Conservation (phyloP, 2,888 invertebrate species). For the Patella depressa region DNA sequence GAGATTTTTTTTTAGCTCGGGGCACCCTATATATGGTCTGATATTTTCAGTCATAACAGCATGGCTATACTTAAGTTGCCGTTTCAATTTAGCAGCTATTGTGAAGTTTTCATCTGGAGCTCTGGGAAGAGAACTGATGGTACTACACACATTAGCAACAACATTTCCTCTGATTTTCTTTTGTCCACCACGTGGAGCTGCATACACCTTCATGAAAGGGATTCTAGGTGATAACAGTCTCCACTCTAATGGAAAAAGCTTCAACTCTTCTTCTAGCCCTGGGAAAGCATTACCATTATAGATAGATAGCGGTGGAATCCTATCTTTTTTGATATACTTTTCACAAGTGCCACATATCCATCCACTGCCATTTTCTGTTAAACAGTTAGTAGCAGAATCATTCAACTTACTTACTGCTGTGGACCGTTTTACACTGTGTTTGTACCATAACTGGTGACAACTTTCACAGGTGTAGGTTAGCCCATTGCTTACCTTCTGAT, state of each 20-base stretch:
- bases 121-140: constrained; percentile 1
- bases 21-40: too few species aligned
- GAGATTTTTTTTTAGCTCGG: too few species aligned
- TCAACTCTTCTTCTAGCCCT: too few species aligned
- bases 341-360: too few species aligned
- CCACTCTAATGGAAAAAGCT: not conserved
- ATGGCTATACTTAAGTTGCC: not conserved
- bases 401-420: too few species aligned
- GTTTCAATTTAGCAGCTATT: constrained; percentile 11
- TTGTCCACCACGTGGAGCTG: not conserved
- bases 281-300: not conserved
- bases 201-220: not conserved
- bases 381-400: too few species aligned
- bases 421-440: too few species aligned
- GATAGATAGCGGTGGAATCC: not conserved
- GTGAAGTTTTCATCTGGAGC: constrained; percentile 9
- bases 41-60: constrained; percentile 6
- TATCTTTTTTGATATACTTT: not conserved
- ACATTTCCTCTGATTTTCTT: not conserved
- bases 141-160: constrained; percentile 2
- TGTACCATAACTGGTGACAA: too few species aligned
- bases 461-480: too few species aligned
- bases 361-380: too few species aligned
- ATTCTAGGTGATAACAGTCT: not conserved
- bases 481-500: too few species aligned